Conservation (phyloP, 2,888 invertebrate species). For the Aproaerema taeniolella region DNA sequence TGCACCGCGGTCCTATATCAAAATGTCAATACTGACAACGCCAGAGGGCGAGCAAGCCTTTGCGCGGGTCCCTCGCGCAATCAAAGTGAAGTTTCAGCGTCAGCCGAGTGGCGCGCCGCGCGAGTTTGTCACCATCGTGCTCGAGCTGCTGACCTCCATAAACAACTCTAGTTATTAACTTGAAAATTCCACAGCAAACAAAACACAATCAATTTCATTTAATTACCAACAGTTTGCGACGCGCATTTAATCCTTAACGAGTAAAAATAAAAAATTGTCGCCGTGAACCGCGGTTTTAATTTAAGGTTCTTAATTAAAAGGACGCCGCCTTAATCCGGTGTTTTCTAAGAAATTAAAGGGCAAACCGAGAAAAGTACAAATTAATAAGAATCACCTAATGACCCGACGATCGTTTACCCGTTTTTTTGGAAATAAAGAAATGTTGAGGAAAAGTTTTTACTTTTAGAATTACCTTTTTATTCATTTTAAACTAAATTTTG, state of each 20-base stretch:
- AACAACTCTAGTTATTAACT: neutral
- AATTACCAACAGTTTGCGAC: neutral
- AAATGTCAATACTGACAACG: no score
- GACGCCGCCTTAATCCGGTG: constrained; percentile 54
- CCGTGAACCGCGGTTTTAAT: constrained; percentile 46
- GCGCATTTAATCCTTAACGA: constrained; percentile 1
- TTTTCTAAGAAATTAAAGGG: constrained; percentile 49
- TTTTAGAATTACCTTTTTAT: no score
- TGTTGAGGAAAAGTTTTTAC: no score
- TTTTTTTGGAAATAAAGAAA: no score
- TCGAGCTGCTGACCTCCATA: neutral
- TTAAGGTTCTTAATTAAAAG: constrained; percentile 64
- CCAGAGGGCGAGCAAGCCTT: no score
- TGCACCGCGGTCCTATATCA: no score
- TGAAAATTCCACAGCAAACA: neutral
- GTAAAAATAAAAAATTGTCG: constrained; percentile 31
- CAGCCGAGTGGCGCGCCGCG: no score
- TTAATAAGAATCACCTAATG: constrained; percentile 63
- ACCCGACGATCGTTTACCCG: no score
- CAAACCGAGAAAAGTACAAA: constrained; percentile 48
- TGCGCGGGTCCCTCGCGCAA: no score
- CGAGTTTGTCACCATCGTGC: no score
- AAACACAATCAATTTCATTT: neutral
- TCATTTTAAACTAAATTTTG: no score
- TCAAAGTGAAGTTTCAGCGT: no score